phyloP scores from a whole-genome alignment of 2,113 vertebrate species.

The Oreotragus oreotragus region DNA sequence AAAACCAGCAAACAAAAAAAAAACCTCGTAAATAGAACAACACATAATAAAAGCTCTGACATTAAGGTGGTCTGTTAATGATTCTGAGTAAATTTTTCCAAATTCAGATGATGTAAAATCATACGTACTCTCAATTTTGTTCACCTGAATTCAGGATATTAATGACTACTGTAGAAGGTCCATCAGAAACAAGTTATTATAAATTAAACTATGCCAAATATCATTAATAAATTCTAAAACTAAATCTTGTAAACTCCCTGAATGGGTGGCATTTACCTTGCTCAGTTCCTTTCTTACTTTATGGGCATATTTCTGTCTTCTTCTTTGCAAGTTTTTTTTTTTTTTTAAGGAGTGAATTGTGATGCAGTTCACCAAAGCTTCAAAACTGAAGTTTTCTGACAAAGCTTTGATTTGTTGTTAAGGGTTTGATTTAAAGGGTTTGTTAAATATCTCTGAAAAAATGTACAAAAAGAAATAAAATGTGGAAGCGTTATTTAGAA shows the following conservation, averaged over 20 bases:
- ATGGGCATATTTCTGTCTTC: neutral
- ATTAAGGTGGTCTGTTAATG: neutral
- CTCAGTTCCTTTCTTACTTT: neutral
- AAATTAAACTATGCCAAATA: neutral
- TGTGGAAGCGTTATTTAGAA: neutral
- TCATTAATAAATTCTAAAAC: neutral
- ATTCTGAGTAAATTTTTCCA: neutral
- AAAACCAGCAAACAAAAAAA: neutral
- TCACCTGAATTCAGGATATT: neutral
- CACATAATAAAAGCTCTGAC: neutral
- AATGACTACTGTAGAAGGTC: neutral
- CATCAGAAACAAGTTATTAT: neutral
- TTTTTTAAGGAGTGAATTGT: neutral
- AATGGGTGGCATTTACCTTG: neutral
- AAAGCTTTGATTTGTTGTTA: neutral
- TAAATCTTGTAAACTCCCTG: neutral
- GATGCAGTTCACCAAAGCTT: neutral
- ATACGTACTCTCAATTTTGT: neutral
- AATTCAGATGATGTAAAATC: neutral
- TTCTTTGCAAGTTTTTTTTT: neutral
- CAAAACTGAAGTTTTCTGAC: neutral
- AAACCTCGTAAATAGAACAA: neutral
- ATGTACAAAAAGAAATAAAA: neutral
- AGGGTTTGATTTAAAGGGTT: neutral
- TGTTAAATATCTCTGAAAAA: neutral